phyloP scores from a whole-genome alignment of 2,797 vertebrate genomes.

The Lindbergichthys nudifrons region DNA sequence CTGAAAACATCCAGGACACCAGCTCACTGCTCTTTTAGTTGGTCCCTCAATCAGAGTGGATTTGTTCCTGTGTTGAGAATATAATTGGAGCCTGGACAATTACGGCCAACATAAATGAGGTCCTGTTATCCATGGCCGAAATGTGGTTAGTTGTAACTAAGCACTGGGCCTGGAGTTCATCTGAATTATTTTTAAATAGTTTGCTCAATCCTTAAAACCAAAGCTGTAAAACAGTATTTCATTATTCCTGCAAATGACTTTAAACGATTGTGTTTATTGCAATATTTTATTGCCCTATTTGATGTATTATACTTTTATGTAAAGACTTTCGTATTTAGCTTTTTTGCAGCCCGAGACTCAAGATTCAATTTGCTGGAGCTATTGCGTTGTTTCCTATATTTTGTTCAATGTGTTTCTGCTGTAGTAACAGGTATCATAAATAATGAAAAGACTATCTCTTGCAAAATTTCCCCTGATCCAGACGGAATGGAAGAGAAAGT shows the following conservation, averaged over 20 bases:
- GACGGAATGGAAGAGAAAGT: slow-evolving; percentile 22
- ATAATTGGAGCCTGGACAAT: slow-evolving; percentile 76
- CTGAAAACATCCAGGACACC: slow-evolving; percentile 81
- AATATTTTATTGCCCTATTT: too few relatives aligned
- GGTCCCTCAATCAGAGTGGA: slow-evolving; percentile 75
- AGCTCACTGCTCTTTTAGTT: slow-evolving; percentile 67
- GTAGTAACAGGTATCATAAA: slow-evolving; percentile 16
- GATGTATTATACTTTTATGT: too few relatives aligned
- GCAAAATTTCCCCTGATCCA: slow-evolving; percentile 24
- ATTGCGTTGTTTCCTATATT: background rate
- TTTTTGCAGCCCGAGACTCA: too few relatives aligned
- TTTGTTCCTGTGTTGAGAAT: slow-evolving; percentile 73
- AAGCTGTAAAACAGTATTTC: background rate
- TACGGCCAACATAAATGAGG: slow-evolving; percentile 69
- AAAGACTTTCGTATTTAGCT: too few relatives aligned
- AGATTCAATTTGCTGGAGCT: too few relatives aligned
- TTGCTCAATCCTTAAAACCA: slow-evolving; percentile 30
- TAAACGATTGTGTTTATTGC: too few relatives aligned
- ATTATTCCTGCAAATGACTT: too few relatives aligned
- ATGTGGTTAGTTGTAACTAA: slow-evolving; percentile 47
- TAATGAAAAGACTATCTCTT: slow-evolving; percentile 5
- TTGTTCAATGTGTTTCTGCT: background rate
- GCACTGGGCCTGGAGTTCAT: slow-evolving; percentile 32
- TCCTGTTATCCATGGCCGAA: slow-evolving; percentile 49
- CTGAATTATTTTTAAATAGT: slow-evolving; percentile 22